Conservation (phyloP, 2,888 invertebrate genomes). For the Aspidapion aeneum region DNA sequence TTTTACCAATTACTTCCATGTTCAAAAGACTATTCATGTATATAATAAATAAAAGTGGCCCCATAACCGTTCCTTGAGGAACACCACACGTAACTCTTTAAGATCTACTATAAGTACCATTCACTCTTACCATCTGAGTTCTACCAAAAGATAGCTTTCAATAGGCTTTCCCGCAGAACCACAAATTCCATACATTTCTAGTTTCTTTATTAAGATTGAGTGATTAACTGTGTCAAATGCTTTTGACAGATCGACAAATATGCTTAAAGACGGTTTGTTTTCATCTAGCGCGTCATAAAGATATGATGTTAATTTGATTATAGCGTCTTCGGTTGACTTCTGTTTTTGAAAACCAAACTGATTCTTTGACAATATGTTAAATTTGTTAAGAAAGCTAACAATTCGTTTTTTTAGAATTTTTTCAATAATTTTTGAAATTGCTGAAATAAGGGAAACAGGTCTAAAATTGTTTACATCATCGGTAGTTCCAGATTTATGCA, state of each 20-base stretch:
- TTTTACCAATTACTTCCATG: not conserved
- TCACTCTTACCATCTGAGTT: not conserved
- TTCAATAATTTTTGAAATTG: constrained; percentile 13
- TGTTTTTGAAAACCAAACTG: not conserved
- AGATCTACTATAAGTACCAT: not conserved
- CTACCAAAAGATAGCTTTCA: not conserved
- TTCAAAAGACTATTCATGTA: not conserved
- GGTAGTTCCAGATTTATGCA: not conserved
- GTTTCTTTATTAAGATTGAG: not conserved
- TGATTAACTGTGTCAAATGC: constrained; percentile 13
- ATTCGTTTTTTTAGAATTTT: constrained; percentile 7
- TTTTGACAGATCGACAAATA: constrained; percentile 11
- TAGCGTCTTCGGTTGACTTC: not conserved
- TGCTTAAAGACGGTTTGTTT: not conserved
- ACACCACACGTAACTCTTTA: not conserved
- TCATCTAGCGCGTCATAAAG: not conserved
- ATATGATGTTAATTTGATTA: too few relatives aligned
- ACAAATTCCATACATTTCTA: constrained; percentile 4
- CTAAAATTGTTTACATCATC: not conserved
- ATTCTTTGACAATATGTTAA: not conserved
- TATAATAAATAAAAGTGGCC: not conserved
- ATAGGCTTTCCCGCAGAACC: constrained; percentile 4
- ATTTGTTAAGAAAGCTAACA: not conserved
- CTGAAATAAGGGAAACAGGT: not conserved
- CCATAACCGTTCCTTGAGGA: not conserved